Percentiles rank a stretch among this genome's conserved stretches.
Evolutionary conservation across 2,113 vertebrate species (phyloP).

Genomic region (Piaya cayana): DNA sequence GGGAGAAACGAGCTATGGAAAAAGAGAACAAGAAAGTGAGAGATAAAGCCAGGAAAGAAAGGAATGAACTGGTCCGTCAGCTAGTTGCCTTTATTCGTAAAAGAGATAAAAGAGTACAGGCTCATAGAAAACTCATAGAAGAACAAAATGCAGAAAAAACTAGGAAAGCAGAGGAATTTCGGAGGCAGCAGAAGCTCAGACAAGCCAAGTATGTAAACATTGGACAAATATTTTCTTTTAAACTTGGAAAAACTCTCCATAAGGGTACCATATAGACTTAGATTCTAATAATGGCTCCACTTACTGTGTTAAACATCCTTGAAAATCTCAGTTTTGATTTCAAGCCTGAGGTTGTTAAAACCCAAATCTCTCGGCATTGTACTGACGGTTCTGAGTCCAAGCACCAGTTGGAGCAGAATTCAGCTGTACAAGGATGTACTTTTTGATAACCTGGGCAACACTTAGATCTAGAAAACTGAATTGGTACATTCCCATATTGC

Average conservation of each 20-base stretch:
- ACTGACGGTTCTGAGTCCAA: background rate
- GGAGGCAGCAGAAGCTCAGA: slow-evolving; percentile 87
- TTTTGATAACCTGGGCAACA: background rate
- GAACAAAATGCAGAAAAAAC: slow-evolving; percentile 93
- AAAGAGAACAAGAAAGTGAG: slow-evolving; percentile 95
- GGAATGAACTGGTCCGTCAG: slow-evolving; percentile 89
- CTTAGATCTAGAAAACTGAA: background rate
- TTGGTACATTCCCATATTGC: rapidly evolving
- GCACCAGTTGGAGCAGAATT: background rate
- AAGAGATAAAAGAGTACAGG: slow-evolving; percentile 91
- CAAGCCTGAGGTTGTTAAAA: background rate
- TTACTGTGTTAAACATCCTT: background rate
- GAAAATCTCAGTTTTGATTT: background rate
- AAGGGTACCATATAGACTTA: background rate
- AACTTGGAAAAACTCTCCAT: background rate
- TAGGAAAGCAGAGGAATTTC: slow-evolving; percentile 86
- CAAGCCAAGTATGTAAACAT: slow-evolving; percentile 85
- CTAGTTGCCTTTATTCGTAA: slow-evolving; percentile 93
- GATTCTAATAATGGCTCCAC: background rate
- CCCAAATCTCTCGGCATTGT: background rate
- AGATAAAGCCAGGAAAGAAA: slow-evolving; percentile 90
- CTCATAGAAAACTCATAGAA: slow-evolving; percentile 89
- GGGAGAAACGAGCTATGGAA: slow-evolving; percentile 98
- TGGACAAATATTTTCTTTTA: background rate
- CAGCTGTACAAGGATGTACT: background rate